A percentile compares a stretch with the other conserved stretches of the same genome.
Evolutionary conservation across 2,797 vertebrate species (phyloP).

Genomic region (Leontocebus nigricollis): DNA sequence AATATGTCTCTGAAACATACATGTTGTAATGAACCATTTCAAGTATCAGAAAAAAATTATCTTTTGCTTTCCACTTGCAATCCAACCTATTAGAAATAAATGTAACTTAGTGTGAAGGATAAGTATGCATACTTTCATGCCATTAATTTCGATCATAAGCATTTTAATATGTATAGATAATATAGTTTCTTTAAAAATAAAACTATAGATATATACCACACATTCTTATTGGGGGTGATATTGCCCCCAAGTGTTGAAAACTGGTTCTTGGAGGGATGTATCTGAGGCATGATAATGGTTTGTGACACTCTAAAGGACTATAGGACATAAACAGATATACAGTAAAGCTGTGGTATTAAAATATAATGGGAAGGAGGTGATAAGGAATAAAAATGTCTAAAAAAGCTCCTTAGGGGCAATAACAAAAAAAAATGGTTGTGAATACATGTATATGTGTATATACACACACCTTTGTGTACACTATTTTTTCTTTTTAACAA

Average conservation of each 20-base stretch:
- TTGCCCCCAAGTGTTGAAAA: neutral
- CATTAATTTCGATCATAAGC: neutral
- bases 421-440: neutral
- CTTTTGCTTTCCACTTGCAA: neutral
- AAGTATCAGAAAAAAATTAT: neutral
- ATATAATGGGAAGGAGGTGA: neutral
- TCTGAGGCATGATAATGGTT: neutral
- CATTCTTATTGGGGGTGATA: neutral
- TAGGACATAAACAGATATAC: neutral
- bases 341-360: neutral
- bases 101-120: neutral
- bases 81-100: neutral
- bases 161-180: neutral
- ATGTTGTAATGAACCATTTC: neutral
- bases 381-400: neutral
- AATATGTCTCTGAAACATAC: neutral
- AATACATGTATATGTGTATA: neutral
- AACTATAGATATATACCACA: neutral
- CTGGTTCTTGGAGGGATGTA: neutral
- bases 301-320: neutral
- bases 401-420: neutral
- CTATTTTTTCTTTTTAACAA: neutral
- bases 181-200: neutral
- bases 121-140: neutral
- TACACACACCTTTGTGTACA: neutral